phyloP scores from a whole-genome alignment of 2,888 invertebrate genomes.

The Zaprionus obscuricornis region DNA sequence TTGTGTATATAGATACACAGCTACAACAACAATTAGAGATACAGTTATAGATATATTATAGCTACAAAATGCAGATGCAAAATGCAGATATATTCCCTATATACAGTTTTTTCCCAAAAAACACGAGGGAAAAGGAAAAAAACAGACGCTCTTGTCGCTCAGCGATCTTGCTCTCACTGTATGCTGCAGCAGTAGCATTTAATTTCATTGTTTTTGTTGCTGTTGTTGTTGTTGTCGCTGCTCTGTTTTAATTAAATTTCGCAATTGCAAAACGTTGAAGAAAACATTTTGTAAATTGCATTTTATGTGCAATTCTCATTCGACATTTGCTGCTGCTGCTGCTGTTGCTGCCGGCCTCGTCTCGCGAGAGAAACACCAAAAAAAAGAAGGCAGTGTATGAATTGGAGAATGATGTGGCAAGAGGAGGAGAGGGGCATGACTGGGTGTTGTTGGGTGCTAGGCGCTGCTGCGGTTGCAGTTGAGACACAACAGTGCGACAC shows the following conservation, averaged over 20 bases:
- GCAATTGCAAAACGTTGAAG: slow-evolving; percentile 74
- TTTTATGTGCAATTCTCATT: slow-evolving; percentile 74
- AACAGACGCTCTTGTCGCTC: slow-evolving; percentile 71
- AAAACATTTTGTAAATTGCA: slow-evolving; percentile 78
- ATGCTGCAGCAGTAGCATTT: slow-evolving; percentile 60
- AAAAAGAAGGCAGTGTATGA: not conserved
- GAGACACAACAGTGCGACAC: no score
- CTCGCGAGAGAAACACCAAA: slow-evolving; percentile 12
- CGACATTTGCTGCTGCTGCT: slow-evolving; percentile 58
- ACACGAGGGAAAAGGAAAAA: slow-evolving; percentile 15
- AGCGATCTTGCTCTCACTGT: slow-evolving; percentile 46
- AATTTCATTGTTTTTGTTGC: slow-evolving; percentile 64
- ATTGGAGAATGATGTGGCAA: not conserved
- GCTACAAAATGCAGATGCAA: no score
- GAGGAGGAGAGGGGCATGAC: not conserved
- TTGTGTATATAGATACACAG: no score
- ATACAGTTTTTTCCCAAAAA: slow-evolving; percentile 38
- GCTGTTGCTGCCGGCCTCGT: slow-evolving; percentile 24
- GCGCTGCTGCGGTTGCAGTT: slow-evolving; percentile 3
- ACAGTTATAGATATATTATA: no score
- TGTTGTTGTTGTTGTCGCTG: slow-evolving; percentile 34
- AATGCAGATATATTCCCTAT: no score
- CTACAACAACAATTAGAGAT: no score
- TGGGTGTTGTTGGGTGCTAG: slow-evolving; percentile 3
- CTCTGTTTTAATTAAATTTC: slow-evolving; percentile 70